Evolutionary conservation across 2,797 vertebrate species (phyloP), one percentile per base, ranked within the genome.

Genomic region (Silurus lanzhouensis): DNA sequence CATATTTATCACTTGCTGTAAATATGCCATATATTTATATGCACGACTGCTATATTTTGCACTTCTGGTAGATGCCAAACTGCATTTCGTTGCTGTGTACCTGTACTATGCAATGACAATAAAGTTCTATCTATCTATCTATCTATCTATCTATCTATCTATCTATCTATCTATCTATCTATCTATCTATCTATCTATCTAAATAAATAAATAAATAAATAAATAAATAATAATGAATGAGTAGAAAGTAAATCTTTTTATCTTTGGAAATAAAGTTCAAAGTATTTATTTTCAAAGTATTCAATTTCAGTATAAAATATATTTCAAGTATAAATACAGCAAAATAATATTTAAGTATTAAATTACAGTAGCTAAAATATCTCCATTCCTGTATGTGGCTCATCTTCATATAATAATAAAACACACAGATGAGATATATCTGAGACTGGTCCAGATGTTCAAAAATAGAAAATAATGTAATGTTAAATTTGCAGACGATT

Each of bases 301-400:
- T 20, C 2, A 38, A 3, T 78, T 78, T 22, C 31, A 61, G 10
- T 31, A 58, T 4, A 38, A 38, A 38, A 38, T 38, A 38, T 38
- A 60, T 20, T 1, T 58, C 12, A 76, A 76, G 25, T 58, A 57
- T 27, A 57, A 58, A 38, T 46, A 79, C 14, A 31, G 12, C 38
- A 46, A 79, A 79, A 78, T 61, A 22, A 60, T 61, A 78, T 22
- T 44, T 78, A 22, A 77, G 6, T 60, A 79, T 63, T 2, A 22
- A 61, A 61, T 78, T 27, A 55, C 71, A 74, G n/a, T 27, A 27
- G 25, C 48, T 17, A 1, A 75, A 57, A 0, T 27, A 57, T 75
- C 25, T 75, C 46, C 46, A 25, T 5, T 22, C 31, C 46, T 48
- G 5, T 1, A 19, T 71, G 38, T 71, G 38, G 5, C 10, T 52